Base-by-base conservation (phyloP, 2,888 invertebrate species). In the Athripsodes cinereus region DNA sequence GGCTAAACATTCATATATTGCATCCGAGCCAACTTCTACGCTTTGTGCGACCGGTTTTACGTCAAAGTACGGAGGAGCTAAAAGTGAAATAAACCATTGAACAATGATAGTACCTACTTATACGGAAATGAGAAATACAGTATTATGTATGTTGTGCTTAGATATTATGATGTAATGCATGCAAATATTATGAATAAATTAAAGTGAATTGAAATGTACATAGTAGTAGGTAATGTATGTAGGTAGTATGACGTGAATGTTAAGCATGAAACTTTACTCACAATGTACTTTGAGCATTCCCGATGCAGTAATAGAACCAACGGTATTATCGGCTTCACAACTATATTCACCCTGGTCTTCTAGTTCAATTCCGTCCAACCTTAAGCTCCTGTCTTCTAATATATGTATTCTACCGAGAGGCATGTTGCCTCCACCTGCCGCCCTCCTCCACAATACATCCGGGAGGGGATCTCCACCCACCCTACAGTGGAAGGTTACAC, bases 291-390 rank as follows among this genome's bases (percentile, higher is more conserved):
- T 90, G 60, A 88, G 74, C 63, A 81, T 82, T 58, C 88, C 88
- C 54, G 86, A 87, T 31, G 88, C 88, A 58, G 85, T 85, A 59
- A 90, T 83, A 65, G 86, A 84, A 53, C 92, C 92, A 18, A 88
- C 88, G 52, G 85, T 83, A 73, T 92, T 92, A 69, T 88, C 89
- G 53, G 90, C 92, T 68, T 88, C 88, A 69, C 92, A 92, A 63
- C 84, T 86, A 73, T 92, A 92, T 68, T 87, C 86, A 54, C 92
- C 92, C 72, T 88, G 88, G 70, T 92, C 92, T 66, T 83, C 83
- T 62, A 88, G 78, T 60, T 83, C 83, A 62, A 90, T 84, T 68
- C 85, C 80, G 70, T 89, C 88, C 64, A 90, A 78, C 68, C 87
- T 81, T 57, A 90, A 78, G 67, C 87, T 87, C 63, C 89, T 83